Conservation (phyloP, 2,888 invertebrate genomes). For the Agrenia bidenticulata region DNA sequence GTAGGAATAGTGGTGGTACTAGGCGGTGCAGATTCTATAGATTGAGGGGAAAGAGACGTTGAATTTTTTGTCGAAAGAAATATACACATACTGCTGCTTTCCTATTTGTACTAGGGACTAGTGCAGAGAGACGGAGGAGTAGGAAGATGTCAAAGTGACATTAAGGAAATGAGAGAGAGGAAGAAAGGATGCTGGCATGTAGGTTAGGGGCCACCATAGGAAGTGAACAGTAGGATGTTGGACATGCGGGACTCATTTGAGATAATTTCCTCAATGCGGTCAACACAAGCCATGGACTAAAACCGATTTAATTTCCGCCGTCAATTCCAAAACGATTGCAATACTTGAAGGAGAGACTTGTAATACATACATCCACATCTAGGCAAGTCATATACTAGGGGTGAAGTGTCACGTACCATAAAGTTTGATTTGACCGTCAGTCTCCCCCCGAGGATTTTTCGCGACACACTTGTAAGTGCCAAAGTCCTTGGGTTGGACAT, state of each 20-base stretch:
- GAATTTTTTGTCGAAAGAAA: background rate
- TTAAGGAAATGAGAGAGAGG: slow-evolving; percentile 10
- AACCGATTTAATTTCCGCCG: slow-evolving; percentile 14
- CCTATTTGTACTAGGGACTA: no score
- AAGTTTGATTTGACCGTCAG: slow-evolving; percentile 82
- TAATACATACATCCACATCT: no score
- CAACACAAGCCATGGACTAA: background rate
- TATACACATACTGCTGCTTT: background rate
- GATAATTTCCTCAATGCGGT: slow-evolving; percentile 9
- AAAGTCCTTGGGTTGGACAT: slow-evolving; percentile 60
- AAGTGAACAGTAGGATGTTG: background rate
- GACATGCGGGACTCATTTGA: slow-evolving; percentile 11
- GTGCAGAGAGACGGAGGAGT: background rate
- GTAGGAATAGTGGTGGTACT: slow-evolving; percentile 76
- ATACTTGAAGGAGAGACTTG: background rate
- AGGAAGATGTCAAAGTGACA: slow-evolving; percentile 12
- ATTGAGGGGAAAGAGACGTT: slow-evolving; percentile 15
- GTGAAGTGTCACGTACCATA: no score
- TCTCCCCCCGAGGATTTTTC: slow-evolving; percentile 84
- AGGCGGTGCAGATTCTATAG: slow-evolving; percentile 74
- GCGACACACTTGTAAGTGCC: slow-evolving; percentile 62
- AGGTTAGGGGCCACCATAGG: slow-evolving; percentile 1
- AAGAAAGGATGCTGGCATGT: background rate
- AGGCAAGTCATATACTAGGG: no score
- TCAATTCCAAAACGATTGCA: background rate